Evolutionary conservation across 2,797 vertebrate genomes (phyloP), one percentile per base, ranked within the genome.

Genomic region (Chelonia mydas): DNA sequence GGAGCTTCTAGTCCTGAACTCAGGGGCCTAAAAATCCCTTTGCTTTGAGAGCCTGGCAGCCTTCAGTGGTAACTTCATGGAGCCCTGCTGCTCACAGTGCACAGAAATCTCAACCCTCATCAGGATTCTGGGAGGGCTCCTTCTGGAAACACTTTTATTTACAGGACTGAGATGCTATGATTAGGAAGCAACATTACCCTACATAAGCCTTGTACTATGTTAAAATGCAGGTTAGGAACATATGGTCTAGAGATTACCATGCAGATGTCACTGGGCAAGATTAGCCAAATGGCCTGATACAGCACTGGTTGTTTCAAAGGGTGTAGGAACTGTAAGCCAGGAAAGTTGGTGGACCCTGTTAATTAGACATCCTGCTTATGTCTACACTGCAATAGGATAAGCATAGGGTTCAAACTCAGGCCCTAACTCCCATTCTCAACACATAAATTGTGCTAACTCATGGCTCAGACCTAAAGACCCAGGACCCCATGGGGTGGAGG

Each of bases 171-270:
- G 37, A 41, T 41, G 21, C 65, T 41, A 41, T 41, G 65, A 37
- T 41, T 72, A 41, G 55, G 79, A 93, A 45, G 59, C 93, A 86
- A 96, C 91, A 95, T 96, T 95, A 92, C 74, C 74, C 51, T 90
- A 41, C 74, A 93, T 89, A 96, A 76, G 65, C 37, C 31, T 79
- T 87, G 77, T 33, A 85, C 95, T 92, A 84, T 49, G 81, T 28
- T 88, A 55, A 92, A 87, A 91, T 37, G 51, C 50, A 94, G 92
- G 54, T 93, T 92, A 88, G 87, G 81, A 84, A 90, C 91, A 61
- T 31, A 47, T 0, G 23, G 53, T 95, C 85, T 11, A 90, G 94
- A 94, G 89, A 65, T 86, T 92, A 49, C 88, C 45, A 33, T 76
- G 90, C 81, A 91, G 94, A 90, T 91, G 89, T 57, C 82, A 59